A percentile compares a stretch with the other conserved stretches of the same genome.
phyloP scores from a whole-genome alignment of 2,797 vertebrate genomes.

The Karalla daura region DNA sequence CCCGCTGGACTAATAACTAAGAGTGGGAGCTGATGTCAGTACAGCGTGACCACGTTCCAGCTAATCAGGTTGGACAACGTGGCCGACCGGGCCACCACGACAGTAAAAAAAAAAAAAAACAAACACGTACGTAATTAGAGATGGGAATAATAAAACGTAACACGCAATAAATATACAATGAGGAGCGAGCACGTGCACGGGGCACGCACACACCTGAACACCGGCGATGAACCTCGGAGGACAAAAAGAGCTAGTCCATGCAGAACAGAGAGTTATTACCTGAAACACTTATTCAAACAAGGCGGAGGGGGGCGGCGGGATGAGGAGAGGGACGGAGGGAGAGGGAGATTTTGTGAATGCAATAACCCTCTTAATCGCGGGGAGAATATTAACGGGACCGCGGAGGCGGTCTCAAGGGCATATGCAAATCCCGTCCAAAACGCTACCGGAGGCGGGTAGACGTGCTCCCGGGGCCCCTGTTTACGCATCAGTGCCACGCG shows the following conservation, averaged over 20 bases:
- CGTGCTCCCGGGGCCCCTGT: conserved; percentile 16
- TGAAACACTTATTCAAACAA: conserved; percentile 62
- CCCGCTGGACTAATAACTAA: conserved; percentile 56
- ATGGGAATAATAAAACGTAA: conserved; percentile 63
- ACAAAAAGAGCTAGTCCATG: conserved; percentile 58
- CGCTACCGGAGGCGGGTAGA: conserved; percentile 57
- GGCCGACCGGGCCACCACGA: conserved; percentile 48
- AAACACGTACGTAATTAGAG: conserved; percentile 75
- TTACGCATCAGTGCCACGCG: neutral
- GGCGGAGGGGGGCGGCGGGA: conserved; percentile 39
- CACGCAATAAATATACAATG: conserved; percentile 36
- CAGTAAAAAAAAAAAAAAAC: conserved; percentile 50
- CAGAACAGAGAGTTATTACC: conserved; percentile 72
- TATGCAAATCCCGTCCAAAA: conserved; percentile 67
- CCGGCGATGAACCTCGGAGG: conserved; percentile 43
- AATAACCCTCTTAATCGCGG: conserved; percentile 80
- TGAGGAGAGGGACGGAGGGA: conserved; percentile 33
- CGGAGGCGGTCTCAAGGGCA: conserved; percentile 70
- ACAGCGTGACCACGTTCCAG: conserved; percentile 41
- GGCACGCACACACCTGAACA: conserved; percentile 8
- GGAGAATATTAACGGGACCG: conserved; percentile 79
- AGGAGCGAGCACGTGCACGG: conserved; percentile 8
- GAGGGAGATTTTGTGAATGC: conserved; percentile 54
- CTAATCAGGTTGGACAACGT: conserved; percentile 48
- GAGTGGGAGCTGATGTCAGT: conserved; percentile 50